These are phyloP conservation scores for Peucedramus taeniatus DNA, from an alignment of 2,113 vertebrate species.

Conservation along the genomic window DNA sequence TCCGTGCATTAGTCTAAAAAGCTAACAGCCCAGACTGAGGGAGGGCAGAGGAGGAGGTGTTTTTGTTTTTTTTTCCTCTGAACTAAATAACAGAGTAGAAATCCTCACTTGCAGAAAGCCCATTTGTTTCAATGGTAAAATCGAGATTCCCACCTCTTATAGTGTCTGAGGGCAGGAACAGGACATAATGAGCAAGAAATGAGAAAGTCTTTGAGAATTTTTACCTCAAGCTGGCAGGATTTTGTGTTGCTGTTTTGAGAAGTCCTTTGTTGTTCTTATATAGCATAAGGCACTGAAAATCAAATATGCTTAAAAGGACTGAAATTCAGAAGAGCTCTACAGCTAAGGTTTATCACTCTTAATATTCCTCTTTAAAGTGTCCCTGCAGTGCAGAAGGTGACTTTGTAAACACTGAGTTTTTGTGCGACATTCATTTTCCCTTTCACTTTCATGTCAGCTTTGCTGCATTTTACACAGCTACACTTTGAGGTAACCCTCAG, in stretches of 20 bases:
- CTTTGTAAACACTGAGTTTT: not conserved
- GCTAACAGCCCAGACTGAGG: not conserved
- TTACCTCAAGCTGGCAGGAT: not conserved
- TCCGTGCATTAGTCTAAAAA: not conserved
- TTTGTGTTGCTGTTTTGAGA: not conserved
- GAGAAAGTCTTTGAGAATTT: not conserved
- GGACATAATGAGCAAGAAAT: not conserved
- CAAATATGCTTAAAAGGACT: not conserved
- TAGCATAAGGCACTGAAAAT: not conserved
- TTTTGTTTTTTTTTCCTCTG: not conserved
- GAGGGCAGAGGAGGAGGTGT: not conserved
- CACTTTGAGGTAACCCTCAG: not conserved
- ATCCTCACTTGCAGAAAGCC: not conserved
- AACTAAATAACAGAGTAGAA: not conserved
- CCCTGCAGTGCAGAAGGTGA: not conserved
- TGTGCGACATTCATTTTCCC: not conserved
- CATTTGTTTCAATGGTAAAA: not conserved
- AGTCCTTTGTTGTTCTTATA: not conserved
- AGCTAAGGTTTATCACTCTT: not conserved
- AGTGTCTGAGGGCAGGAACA: not conserved
- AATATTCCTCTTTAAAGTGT: not conserved
- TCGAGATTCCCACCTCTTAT: not conserved
- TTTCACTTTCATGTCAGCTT: not conserved
- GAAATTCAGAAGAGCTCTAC: not conserved
- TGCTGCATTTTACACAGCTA: not conserved